A percentile compares a stretch with the other conserved stretches of the same genome.
Evolutionary conservation across 1,140 invertebrate genomes (phyloP).

Genomic region (Vanessa atalanta): DNA sequence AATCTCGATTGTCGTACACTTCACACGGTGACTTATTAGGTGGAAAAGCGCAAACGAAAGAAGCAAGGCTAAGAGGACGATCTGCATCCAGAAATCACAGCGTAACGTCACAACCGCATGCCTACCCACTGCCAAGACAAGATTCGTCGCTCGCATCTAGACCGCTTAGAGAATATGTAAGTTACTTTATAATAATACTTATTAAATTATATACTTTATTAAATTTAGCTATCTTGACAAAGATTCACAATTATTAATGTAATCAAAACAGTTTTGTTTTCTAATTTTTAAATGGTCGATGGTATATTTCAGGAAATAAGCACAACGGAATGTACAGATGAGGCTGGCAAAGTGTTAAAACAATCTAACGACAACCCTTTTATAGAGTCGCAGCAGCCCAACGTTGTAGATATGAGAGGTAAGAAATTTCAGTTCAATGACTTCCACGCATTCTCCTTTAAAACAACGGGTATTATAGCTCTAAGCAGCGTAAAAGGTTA

Average conservation of each 20-base stretch:
- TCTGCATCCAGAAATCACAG: constrained; percentile 86
- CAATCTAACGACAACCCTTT: constrained; percentile 93
- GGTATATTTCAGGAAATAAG: constrained; percentile 82
- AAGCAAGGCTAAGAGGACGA: constrained; percentile 88
- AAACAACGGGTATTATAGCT: background rate
- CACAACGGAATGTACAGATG: constrained; percentile 87
- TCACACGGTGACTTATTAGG: constrained; percentile 94
- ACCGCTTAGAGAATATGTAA: constrained; percentile 87
- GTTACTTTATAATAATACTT: constrained; percentile 49
- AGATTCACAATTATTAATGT: too few relatives aligned
- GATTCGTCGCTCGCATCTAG: constrained; percentile 86
- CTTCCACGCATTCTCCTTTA: background rate
- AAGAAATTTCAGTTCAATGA: background rate
- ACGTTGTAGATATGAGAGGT: constrained; percentile 97
- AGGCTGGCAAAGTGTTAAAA: constrained; percentile 89
- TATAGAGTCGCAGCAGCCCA: constrained; percentile 93
- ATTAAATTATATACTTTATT: background rate
- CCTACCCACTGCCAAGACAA: constrained; percentile 84
- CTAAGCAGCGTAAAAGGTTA: background rate
- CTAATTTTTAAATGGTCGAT: too few relatives aligned
- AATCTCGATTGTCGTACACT: constrained; percentile 94
- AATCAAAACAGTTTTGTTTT: too few relatives aligned
- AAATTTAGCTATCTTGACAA: background rate
- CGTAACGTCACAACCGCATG: constrained; percentile 80
- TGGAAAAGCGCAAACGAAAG: constrained; percentile 89